These are phyloP conservation scores for Pristionchus mayeri DNA, from an alignment of 2,888 invertebrate genomes.

Conservation along the genomic window DNA sequence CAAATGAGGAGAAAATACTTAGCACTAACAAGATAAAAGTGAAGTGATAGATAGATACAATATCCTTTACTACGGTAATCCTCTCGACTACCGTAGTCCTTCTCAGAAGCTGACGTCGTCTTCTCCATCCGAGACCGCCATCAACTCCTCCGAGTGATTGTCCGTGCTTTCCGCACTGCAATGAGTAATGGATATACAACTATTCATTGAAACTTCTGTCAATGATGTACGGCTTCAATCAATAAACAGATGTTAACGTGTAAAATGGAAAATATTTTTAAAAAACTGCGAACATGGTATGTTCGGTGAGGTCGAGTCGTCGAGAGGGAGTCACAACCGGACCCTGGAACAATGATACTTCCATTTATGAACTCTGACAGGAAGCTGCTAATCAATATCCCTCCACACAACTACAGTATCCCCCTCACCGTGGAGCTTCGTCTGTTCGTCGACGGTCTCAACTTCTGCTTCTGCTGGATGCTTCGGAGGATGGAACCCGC, in stretches of 20 bases:
- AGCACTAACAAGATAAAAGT: not conserved
- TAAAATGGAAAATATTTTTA: no score
- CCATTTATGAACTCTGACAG: not conserved
- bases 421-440: not conserved
- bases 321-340: not conserved
- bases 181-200: not conserved
- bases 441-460: conserved; percentile 1
- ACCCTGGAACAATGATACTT: not conserved
- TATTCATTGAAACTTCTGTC: not conserved
- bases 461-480: conserved; percentile 35
- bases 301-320: conserved; percentile 28
- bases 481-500: not conserved
- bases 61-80: conserved; percentile 18
- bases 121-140: conserved; percentile 49
- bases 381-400: not conserved
- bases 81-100: conserved; percentile 32
- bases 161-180: conserved; percentile 30
- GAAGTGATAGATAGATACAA: no score
- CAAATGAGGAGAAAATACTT: not conserved
- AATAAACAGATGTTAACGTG: no score
- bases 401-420: not conserved
- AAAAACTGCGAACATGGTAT: not conserved
- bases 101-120: conserved; percentile 48
- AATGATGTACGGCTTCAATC: not conserved
- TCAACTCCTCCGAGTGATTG: conserved; percentile 19